Evolutionary conservation across 1,140 invertebrate genomes (phyloP), one percentile per base, ranked within the genome.

Genomic region (Dinoponera quadriceps): DNA sequence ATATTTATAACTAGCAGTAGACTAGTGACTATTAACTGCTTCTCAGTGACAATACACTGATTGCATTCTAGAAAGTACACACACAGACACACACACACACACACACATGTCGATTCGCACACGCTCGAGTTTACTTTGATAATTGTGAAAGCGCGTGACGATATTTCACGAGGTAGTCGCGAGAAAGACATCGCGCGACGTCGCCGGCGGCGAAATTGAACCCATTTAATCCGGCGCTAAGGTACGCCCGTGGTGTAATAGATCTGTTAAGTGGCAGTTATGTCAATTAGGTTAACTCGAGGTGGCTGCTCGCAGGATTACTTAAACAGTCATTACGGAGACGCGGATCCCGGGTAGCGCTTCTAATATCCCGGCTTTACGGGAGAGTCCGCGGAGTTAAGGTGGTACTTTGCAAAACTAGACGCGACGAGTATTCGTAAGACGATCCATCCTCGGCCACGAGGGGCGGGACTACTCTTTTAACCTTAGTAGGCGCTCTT

Each of bases 261-360:
- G 86, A 88, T 88, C 83, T 68, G 71, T 85, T 88, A 88, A 85
- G 77, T 75, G 72, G 72, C 66, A 82, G 66, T 88, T 85, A 66
- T 73, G 87, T 82, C 86, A 88, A 88, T 88, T 88, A 77, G 68
- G 60, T 88, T 88, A 88, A 88, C 83, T 85, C 68, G 83, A 73
- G 68, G 33, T 88, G 69, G 86, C 68, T 88, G 68, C 71, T 88
- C 83, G 77, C 86, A 72, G 66, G 71, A 87, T 88, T 85, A 88
- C 77, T 88, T 85, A 88, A 88, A 85, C 75, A 85, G 77, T 85
- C 72, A 85, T 88, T 88, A 82, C 54, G 11, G n/a, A 49, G n/a
- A 25, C 20, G 60, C 49, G 68, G 60, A 55, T 85, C 77, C 65
- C 29, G 63, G 63, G 33, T n/a, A 75, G 29, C 48, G 75, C 22